Evolutionary conservation across 1,140 invertebrate species (phyloP), one percentile per base, ranked within the genome.

Genomic region (Drosophila melanogaster): DNA sequence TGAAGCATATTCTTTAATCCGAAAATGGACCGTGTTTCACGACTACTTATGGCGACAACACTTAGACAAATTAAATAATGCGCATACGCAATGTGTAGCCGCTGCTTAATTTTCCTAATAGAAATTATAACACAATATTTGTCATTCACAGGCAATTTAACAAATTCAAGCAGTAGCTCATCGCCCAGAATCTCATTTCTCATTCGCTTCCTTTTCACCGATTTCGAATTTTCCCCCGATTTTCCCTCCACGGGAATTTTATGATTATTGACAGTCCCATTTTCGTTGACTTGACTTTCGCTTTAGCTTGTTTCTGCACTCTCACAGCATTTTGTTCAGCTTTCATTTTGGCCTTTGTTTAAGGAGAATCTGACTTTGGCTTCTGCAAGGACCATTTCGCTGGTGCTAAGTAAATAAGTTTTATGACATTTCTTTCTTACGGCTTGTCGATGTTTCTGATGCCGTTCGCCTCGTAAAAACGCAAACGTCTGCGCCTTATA

Each of bases 41-140:
- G 80, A 64, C 62, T 58, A 37, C 50, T 78, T 66, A 15, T 38
- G 53, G 69, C 79, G 40, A 71, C 60, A 86, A 80, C 84, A 89
- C 84, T 89, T 80, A 80, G 77, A 77, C 56, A 89, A 89, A 89
- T 89, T 77, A 90, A 84, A 84, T 89, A 89, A 74, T 74, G 77
- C 79, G 84, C 80, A 89, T 84, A 84, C 79, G 84, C 59, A 72
- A 77, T 84, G 77, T 77, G 64, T 53, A 47, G 69, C 51, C 61
- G 50, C 54, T 77, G 72, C 81, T 89, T 80, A 90, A 89, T 89
- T 89, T 87, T 61, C 65, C 65, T 84, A 89, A 89, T 89, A 84
- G 84, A 79, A 77, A 89, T 89, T 89, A 89, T 89, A 80, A 78
- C 85, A 89, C 84, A 89, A 89, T 89, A 89, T 89, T 89, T 89